Evolutionary conservation across 2,113 vertebrate species (phyloP).

Genomic region (Turdus rufiventris): DNA sequence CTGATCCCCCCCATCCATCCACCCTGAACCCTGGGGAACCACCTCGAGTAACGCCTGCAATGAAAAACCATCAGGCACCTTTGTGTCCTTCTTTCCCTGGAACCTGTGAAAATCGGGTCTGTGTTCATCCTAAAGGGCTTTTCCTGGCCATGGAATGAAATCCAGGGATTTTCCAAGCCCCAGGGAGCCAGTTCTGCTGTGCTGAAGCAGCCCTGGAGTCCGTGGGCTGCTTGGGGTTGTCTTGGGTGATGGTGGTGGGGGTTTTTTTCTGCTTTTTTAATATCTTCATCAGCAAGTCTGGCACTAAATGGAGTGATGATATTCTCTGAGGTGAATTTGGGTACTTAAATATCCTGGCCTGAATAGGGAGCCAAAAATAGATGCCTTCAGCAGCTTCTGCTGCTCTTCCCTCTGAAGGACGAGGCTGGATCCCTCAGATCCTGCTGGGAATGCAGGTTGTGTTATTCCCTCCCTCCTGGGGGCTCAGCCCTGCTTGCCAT

Average conservation of each 20-base stretch:
- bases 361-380: slow-evolving; percentile 46
- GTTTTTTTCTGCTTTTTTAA: neutral
- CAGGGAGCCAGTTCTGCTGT: neutral
- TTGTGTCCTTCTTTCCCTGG: neutral
- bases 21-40: neutral
- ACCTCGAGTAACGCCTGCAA: rapidly evolving
- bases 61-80: neutral
- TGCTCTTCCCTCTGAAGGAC: slow-evolving; percentile 18
- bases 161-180: neutral
- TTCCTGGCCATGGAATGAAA: neutral
- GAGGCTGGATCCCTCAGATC: neutral
- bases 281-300: slow-evolving; percentile 36
- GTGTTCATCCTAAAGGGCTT: neutral
- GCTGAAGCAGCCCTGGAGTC: neutral
- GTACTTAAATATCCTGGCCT: slow-evolving; percentile 49
- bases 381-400: neutral
- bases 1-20: neutral
- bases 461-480: neutral
- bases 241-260: neutral
- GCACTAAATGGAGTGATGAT: neutral
- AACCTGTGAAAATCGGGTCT: neutral
- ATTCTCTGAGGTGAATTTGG: slow-evolving; percentile 28
- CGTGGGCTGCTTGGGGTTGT: neutral
- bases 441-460: neutral
- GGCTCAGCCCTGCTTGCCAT: neutral